Percentiles rank a stretch among this genome's conserved stretches.
These are phyloP conservation scores for Zosterops lateralis DNA, from an alignment of 2,113 vertebrate genomes.

Conservation along the genomic window DNA sequence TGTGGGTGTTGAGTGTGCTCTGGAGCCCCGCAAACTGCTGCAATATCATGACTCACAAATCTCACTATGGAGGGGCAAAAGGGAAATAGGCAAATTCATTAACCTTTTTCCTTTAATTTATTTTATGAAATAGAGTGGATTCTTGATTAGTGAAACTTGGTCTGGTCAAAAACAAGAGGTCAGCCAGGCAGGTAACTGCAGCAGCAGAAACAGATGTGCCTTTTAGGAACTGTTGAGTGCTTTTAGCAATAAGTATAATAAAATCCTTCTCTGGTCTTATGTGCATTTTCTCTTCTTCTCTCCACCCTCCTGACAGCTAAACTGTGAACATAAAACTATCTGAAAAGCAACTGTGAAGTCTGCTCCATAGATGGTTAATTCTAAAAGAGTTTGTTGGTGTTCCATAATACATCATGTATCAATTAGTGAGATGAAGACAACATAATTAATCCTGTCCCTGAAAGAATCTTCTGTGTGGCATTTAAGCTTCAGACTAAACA, in stretches of 20 bases:
- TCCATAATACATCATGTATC: not conserved
- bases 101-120: not conserved
- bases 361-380: not conserved
- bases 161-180: not conserved
- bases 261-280: not conserved
- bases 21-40: not conserved
- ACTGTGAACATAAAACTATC: not conserved
- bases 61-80: not conserved
- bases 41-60: not conserved
- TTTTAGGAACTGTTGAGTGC: not conserved
- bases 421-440: not conserved
- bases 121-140: not conserved
- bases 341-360: not conserved
- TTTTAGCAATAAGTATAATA: not conserved
- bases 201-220: not conserved
- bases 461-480: not conserved
- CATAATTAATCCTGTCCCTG: not conserved
- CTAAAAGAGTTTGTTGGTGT: not conserved
- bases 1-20: not conserved
- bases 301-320: not conserved
- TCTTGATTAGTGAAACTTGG: not conserved
- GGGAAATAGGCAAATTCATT: not conserved
- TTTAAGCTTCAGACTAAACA: not conserved
- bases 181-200: not conserved
- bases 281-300: not conserved